Evolutionary conservation across 2,888 invertebrate species (phyloP).

Genomic region (Linhomoeus sp.): DNA sequence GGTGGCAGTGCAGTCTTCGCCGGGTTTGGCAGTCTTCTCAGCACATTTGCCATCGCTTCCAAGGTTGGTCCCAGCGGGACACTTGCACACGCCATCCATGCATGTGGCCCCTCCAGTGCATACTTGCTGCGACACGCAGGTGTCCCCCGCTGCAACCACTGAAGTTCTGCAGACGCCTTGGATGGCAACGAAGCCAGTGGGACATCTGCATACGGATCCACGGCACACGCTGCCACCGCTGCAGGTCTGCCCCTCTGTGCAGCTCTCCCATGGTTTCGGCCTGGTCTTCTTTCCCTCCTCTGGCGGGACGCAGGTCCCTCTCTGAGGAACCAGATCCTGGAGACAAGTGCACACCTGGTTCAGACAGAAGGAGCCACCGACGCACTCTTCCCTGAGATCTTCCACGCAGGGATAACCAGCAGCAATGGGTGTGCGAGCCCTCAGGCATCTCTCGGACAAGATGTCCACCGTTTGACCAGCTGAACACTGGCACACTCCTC

Average conservation of each 20-base stretch:
- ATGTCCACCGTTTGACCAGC: neutral
- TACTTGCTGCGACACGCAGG: no score
- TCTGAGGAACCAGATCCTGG: neutral
- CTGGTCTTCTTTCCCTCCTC: neutral
- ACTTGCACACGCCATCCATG: slow-evolving; percentile 7
- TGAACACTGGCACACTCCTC: slow-evolving; percentile 13
- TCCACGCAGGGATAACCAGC: no score
- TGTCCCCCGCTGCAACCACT: neutral
- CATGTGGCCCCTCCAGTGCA: slow-evolving; percentile 7
- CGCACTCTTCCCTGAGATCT: neutral
- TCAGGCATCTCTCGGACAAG: neutral
- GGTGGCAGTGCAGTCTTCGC: neutral
- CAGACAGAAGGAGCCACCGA: neutral
- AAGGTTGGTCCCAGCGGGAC: no score
- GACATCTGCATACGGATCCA: neutral
- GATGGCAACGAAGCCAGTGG: neutral
- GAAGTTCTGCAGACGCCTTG: neutral
- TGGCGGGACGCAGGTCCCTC: neutral
- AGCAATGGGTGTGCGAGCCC: no score
- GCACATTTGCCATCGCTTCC: no score
- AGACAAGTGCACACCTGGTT: neutral
- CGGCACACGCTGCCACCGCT: neutral
- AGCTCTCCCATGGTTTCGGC: neutral
- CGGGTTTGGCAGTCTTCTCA: no score
- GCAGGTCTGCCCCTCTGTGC: neutral